Evolutionary conservation across 2,797 vertebrate genomes (phyloP), one percentile per base, ranked within the genome.

Genomic region (Hafferia zeledoni): DNA sequence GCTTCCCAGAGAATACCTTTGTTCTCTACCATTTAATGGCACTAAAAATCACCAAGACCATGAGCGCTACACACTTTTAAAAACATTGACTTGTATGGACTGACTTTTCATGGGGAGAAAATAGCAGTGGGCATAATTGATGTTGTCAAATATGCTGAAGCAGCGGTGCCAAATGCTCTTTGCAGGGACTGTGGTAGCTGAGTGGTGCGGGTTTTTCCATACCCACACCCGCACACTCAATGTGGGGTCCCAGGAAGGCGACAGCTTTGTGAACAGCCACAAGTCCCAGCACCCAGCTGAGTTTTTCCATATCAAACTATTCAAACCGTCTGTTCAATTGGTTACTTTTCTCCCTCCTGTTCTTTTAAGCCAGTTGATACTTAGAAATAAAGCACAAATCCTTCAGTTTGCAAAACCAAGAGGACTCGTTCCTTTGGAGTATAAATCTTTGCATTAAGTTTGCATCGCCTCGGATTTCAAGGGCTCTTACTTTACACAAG

Each of bases 91-190:
- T 93, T 3, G 3, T 55, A 6, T 33, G 71, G 92, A 84, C 6
- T 10, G 84, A 17, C 68, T 74, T 92, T 89, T 78, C 82, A 53
- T 52, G 43, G 65, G 79, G 83, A 70, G 61, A 84, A 75, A 55
- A 22, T 15, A 89, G 86, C 80, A 91, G 75, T 89, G 90, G 86
- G 55, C 83, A 90, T 90, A 92, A 95, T 30, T 93, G 90, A 81
- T 91, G 77, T 37, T 90, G 53, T 93, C 90, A 88, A 44, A 95
- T 95, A 89, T 90, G 71, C 71, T 83, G 82, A 95, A 65, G 75
- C 71, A 82, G 86, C 28, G 3, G 44, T 67, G 71, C 94, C 85
- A 91, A 50, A 50, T 37, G 71, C 80, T 90, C 33, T 74, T 71
- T 82, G 83, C 82, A 92, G 78, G 80, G 50, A 3, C 5, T 28